Percentiles rank a stretch among this genome's conserved stretches.
Evolutionary conservation across 1,140 invertebrate genomes (phyloP).

Genomic region (Drosophila insularis): DNA sequence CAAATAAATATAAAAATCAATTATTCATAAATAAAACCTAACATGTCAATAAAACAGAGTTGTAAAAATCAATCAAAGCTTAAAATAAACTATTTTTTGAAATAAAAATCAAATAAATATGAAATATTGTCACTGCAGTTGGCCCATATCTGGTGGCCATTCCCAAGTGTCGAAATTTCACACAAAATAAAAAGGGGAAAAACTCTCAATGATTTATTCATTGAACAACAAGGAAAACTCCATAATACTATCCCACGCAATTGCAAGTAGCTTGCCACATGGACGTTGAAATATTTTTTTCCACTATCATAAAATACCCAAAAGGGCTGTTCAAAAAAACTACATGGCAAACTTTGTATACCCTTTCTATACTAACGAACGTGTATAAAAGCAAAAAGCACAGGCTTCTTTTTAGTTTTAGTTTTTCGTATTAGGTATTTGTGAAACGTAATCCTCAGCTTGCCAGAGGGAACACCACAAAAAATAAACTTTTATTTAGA

Average conservation of each 20-base stretch:
- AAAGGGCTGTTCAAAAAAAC: neutral
- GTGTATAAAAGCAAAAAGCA: no score
- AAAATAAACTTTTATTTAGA: no score
- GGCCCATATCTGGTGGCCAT: neutral
- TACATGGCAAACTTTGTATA: neutral
- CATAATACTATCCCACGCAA: conserved; percentile 4
- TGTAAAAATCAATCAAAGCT: neutral
- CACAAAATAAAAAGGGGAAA: neutral
- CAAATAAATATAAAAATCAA: no score
- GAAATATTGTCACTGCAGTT: neutral
- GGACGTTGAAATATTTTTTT: conserved; percentile 18
- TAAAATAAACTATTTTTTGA: neutral
- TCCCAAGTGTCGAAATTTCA: neutral
- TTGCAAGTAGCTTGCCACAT: conserved; percentile 1
- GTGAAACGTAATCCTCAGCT: no score
- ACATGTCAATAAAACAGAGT: neutral
- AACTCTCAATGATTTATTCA: conserved; percentile 17
- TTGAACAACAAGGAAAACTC: conserved; percentile 9
- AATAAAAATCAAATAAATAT: neutral
- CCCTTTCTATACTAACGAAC: neutral
- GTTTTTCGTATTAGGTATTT: no score
- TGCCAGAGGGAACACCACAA: no score
- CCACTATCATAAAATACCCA: conserved; percentile 1
- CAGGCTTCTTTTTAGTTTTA: no score
- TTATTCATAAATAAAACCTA: neutral